Evolutionary conservation across 1,140 invertebrate species (phyloP).

Genomic region (Nomia melanderi): DNA sequence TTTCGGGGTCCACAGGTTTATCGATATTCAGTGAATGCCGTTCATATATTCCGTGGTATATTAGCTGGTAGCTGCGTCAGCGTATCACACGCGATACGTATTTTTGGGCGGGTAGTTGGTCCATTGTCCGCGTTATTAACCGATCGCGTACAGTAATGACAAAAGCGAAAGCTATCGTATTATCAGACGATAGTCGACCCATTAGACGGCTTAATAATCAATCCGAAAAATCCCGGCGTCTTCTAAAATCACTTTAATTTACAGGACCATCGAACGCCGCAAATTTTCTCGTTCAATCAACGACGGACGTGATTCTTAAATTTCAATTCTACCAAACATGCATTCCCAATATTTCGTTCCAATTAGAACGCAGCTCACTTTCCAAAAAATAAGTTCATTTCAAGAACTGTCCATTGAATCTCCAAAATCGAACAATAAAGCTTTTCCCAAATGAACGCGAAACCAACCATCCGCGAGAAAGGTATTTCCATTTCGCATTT

Average conservation of each 20-base stretch:
- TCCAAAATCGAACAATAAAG: too few relatives aligned
- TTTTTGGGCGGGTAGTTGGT: neutral
- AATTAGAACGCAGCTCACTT: too few relatives aligned
- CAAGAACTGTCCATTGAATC: too few relatives aligned
- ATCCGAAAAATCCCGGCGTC: neutral
- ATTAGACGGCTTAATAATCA: slow-evolving; percentile 9
- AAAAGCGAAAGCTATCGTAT: neutral
- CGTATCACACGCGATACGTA: neutral
- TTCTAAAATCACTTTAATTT: neutral
- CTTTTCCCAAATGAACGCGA: too few relatives aligned
- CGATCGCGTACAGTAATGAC: neutral
- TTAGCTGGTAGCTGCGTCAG: neutral
- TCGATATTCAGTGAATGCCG: neutral
- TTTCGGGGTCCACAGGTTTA: slow-evolving; percentile 1
- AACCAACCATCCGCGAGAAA: too few relatives aligned
- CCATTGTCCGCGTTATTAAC: neutral
- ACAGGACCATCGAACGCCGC: neutral
- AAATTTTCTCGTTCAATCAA: neutral
- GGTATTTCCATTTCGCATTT: too few relatives aligned
- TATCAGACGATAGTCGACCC: neutral
- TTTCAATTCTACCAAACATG: too few relatives aligned
- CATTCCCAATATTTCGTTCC: too few relatives aligned
- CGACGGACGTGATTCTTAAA: too few relatives aligned
- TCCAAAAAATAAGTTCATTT: too few relatives aligned
- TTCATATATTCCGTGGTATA: slow-evolving; percentile 8